These are phyloP conservation scores for Belgica antarctica DNA, from an alignment of 2,888 invertebrate species.

Conservation along the genomic window DNA sequence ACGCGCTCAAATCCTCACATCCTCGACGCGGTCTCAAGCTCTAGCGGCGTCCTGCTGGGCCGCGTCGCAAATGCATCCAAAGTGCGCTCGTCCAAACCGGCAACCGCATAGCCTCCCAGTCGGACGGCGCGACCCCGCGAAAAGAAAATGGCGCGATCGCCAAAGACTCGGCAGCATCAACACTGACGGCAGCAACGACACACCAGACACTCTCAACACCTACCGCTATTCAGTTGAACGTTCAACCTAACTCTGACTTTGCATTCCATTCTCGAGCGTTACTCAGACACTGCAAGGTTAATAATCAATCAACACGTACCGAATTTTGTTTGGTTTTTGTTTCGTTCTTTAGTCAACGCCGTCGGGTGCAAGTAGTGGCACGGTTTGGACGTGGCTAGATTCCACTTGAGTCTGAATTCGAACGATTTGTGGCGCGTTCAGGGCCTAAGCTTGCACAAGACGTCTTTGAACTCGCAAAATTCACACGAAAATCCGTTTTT, in stretches of 20 bases:
- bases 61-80: neutral
- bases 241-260: constrained; percentile 15
- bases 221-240: constrained; percentile 26
- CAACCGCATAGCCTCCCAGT: neutral
- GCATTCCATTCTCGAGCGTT: neutral
- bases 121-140: too few species aligned
- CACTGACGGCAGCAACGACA: constrained; percentile 23
- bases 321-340: neutral
- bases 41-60: neutral
- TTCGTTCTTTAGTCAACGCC: too few species aligned
- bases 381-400: too few species aligned
- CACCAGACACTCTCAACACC: constrained; percentile 33
- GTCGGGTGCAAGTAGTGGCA: too few species aligned
- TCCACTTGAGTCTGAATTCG: too few species aligned
- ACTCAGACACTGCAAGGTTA: constrained; percentile 15
- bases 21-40: constrained; percentile 24
- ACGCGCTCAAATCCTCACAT: constrained; percentile 35
- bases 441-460: too few species aligned
- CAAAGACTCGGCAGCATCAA: constrained; percentile 30
- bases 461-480: too few species aligned
- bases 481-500: too few species aligned
- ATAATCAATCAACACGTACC: constrained; percentile 8
- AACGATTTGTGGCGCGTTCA: too few species aligned
- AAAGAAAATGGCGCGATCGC: too few species aligned
- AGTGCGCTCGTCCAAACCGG: constrained; percentile 8